These are phyloP conservation scores for Ciconia nigra DNA, from an alignment of 2,797 vertebrate genomes.

Conservation along the genomic window DNA sequence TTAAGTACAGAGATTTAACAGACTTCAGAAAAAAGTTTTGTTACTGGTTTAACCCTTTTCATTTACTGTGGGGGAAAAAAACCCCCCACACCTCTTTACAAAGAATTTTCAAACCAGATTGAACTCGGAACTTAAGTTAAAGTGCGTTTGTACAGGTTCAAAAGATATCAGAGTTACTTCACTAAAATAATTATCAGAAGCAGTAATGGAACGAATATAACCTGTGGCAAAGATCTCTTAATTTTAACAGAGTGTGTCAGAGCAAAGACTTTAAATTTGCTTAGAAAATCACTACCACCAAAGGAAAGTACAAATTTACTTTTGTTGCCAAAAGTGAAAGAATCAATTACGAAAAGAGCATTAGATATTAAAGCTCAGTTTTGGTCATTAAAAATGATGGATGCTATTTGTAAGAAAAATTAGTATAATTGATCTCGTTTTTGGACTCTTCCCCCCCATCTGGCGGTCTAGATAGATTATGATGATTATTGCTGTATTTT, in stretches of 20 bases:
- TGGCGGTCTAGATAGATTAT: neutral
- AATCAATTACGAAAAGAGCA: neutral
- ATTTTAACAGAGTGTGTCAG: neutral
- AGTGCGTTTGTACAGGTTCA: neutral
- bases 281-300: neutral
- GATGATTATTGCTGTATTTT: neutral
- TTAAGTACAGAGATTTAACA: neutral
- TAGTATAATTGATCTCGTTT: neutral
- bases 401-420: neutral
- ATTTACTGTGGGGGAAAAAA: neutral
- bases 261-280: neutral
- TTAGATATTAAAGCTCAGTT: neutral
- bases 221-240: neutral
- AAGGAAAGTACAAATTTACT: neutral
- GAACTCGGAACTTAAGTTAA: neutral
- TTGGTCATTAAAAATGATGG: neutral
- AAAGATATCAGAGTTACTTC: neutral
- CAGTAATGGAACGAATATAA: neutral
- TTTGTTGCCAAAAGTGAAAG: neutral
- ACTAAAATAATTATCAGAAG: neutral
- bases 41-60: neutral
- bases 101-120: neutral
- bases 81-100: neutral
- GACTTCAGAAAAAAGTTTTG: neutral
- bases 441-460: neutral